These are phyloP conservation scores for Callocephalon fimbriatum DNA, from an alignment of 2,113 vertebrate species.

Conservation along the genomic window DNA sequence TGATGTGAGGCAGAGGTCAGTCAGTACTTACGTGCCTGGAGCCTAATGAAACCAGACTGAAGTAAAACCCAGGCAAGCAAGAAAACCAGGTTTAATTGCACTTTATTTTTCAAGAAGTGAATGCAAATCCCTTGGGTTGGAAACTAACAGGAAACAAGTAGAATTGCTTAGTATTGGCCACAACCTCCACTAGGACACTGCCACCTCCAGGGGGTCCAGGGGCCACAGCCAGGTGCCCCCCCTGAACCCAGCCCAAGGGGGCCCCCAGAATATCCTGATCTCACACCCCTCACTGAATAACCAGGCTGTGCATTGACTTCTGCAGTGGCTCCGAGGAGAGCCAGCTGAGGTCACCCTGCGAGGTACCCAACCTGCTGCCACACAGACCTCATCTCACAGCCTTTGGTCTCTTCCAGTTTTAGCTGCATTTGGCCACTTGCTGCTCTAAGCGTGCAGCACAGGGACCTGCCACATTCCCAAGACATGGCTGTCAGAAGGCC, in stretches of 20 bases:
- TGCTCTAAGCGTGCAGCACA: rapidly evolving
- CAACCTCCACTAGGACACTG: not conserved
- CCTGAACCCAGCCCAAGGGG: not conserved
- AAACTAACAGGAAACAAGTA: rapidly evolving
- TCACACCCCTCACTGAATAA: not conserved
- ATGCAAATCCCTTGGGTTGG: not conserved
- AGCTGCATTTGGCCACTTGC: not conserved
- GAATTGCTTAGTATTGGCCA: not conserved
- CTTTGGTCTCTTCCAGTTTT: not conserved
- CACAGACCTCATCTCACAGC: not conserved
- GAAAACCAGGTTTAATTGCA: constrained; percentile 53
- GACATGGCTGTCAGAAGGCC: too few species aligned
- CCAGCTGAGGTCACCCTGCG: rapidly evolving
- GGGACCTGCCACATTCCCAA: not conserved
- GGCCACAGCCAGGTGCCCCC: not conserved
- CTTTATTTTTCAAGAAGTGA: constrained; percentile 62
- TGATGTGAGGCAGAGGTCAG: rapidly evolving
- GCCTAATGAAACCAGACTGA: rapidly evolving
- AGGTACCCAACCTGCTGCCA: not conserved
- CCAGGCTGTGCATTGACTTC: rapidly evolving
- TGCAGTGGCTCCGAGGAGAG: not conserved
- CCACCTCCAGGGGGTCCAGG: rapidly evolving
- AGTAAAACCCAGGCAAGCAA: not conserved
- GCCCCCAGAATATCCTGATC: rapidly evolving
- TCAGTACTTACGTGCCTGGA: rapidly evolving